Evolutionary conservation across 2,888 invertebrate genomes (phyloP).

Genomic region (Aethes cnicana): DNA sequence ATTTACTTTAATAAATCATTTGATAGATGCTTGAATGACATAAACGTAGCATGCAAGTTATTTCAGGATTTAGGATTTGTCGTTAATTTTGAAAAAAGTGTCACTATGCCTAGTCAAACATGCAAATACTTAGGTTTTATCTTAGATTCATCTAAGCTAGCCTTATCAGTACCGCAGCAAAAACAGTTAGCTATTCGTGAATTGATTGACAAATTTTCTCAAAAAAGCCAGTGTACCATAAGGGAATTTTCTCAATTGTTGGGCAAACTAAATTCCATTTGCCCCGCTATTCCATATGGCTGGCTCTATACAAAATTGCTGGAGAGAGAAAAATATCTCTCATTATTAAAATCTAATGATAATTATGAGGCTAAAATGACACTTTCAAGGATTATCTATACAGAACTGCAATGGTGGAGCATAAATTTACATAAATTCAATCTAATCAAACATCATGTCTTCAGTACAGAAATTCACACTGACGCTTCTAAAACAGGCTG

Average conservation of each 20-base stretch:
- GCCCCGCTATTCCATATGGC: slow-evolving; percentile 7
- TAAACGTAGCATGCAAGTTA: neutral
- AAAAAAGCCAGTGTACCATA: no score
- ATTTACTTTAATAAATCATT: neutral
- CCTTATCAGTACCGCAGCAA: no score
- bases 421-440: neutral
- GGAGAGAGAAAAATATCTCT: slow-evolving; percentile 5
- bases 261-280: neutral
- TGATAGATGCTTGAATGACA: neutral
- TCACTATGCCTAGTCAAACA: no score
- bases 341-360: neutral
- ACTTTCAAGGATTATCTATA: neutral
- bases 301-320: slow-evolving; percentile 9
- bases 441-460: neutral
- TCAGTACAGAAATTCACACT: neutral
- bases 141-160: no score
- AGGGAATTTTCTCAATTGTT: slow-evolving; percentile 9
- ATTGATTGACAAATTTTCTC: neutral
- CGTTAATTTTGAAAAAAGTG: no score
- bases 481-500: neutral
- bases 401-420: neutral
- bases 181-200: neutral
- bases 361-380: slow-evolving; percentile 7
- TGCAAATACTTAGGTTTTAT: no score
- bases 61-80: no score